Evolutionary conservation across 2,888 invertebrate genomes (phyloP), one percentile per base, ranked within the genome.

Genomic region (Dione vanillae): DNA sequence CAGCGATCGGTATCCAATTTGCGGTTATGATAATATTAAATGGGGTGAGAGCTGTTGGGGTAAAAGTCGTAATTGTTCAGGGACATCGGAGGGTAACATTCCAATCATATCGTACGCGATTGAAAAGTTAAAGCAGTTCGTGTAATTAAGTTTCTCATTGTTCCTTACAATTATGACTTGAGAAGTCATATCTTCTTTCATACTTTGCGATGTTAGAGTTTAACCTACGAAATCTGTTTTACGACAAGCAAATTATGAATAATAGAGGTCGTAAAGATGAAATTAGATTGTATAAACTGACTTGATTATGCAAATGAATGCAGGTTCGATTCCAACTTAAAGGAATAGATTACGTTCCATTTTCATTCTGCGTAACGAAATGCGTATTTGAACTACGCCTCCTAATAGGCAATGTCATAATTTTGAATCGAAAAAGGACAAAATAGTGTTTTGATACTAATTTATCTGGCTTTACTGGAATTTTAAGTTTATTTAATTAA

Each of bases 1-100:
- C 73, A 68, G 70, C 65, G 58, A 54, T 70, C 61, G 64, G 68
- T 54, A 35, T 65, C 51, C 71, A 69, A 61, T 72, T 74, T 65
- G 73, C 37, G 73, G 66, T 73, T 70, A 51, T 61, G 41, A 69
- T 67, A 49, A 37, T 54, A 67, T 66, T 47, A 40, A 67, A 1
- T 19, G 64, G 52, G 40, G 56, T 27, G 19, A 58, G 65, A 19
- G 58, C n/a, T 45, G 49, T 47, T 37, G 58, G 65, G 47, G 65
- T 56, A 69, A 56, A 43, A 37, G n/a, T 51, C 27, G 49, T 65
- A 64, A 65, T 69, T 65, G 65, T 37, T 64, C 47, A 10, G 68
- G 19, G 37, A 56, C 64, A 64, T 12, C 40, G 56, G 47, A n/a
- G 20, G 37, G 45, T 0, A 47, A 10, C 27, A 66, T 56, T 47